Conservation (phyloP, 2,113 vertebrate genomes). For the Xenopus laevis region DNA sequence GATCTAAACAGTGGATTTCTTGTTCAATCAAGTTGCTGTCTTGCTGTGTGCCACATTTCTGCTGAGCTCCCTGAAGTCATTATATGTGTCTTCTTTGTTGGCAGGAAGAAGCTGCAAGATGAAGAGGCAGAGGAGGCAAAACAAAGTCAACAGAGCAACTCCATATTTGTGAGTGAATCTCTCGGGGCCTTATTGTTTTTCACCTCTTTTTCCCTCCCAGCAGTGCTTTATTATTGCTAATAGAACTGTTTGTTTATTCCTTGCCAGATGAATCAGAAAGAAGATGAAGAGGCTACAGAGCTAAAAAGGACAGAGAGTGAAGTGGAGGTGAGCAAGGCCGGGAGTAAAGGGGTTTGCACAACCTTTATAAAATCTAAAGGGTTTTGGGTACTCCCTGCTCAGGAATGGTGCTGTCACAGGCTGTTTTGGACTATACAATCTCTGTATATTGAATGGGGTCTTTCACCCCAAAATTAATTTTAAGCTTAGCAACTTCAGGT, state of each 20-base stretch:
- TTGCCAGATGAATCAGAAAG: constrained; percentile 65
- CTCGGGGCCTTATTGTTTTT: background rate
- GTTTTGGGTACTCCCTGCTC: too few relatives aligned
- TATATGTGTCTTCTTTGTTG: background rate
- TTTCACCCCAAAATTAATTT: too few relatives aligned
- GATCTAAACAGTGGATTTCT: too few relatives aligned
- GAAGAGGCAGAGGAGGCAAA: constrained; percentile 87
- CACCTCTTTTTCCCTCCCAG: background rate
- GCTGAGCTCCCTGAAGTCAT: background rate
- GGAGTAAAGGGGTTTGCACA: rapidly evolving
- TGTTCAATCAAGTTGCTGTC: background rate
- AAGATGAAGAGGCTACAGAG: constrained; percentile 75
- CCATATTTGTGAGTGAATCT: constrained; percentile 76
- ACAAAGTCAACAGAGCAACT: constrained; percentile 68
- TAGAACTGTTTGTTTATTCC: constrained; percentile 44
- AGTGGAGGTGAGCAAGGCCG: constrained; percentile 76
- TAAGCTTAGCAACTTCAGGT: too few relatives aligned
- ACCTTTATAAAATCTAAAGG: too few relatives aligned
- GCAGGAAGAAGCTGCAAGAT: constrained; percentile 83
- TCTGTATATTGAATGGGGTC: too few relatives aligned
- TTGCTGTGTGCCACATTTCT: background rate
- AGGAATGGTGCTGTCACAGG: too few relatives aligned
- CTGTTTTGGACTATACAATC: too few relatives aligned
- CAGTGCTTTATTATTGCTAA: constrained; percentile 45
- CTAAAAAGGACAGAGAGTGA: constrained; percentile 85